Evolutionary conservation across 2,797 vertebrate species (phyloP), one percentile per base, ranked within the genome.

Genomic region (Rhinogobio ventralis): DNA sequence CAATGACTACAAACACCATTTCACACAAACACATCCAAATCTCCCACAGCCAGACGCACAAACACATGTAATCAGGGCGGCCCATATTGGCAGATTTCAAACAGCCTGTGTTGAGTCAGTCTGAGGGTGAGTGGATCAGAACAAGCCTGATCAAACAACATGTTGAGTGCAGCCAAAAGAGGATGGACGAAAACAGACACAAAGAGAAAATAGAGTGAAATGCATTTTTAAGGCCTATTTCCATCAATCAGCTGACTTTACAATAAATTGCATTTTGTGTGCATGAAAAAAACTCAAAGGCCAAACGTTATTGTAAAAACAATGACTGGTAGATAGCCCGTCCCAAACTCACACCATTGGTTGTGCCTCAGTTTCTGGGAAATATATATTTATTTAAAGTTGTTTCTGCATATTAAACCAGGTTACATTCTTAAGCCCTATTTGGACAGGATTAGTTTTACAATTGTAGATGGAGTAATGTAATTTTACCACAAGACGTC

Each of bases 71-170:
- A 87, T 89, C 84, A 88, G 23, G 28, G 68, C 72, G 86, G 88
- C 28, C 33, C 91, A 90, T 80, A 90, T 85, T 62, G 85, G 88
- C 87, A 87, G 86, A 53, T 90, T 85, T 87, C 90, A 84, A 89
- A 90, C 2, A 3, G 69, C 49, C 91, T 89, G 87, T 92, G 92
- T 92, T 92, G 90, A 93, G 89, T 86, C 83, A 90, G 83, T 81
- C 74, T 36, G 87, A 87, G 88, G 90, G 79, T 51, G 82, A 89
- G 87, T 86, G 87, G 89, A 89, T 87, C 81, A 90, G 85, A 62
- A 82, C 49, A 79, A 74, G 84, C 49, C 86, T 90, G 89, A 90
- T 87, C 86, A 92, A 93, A 91, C 91, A 91, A 79, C 88, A 90
- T 87, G 79, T 30, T 86, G 88, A 86, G 91, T 89, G 81, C 87